phyloP scores from a whole-genome alignment of 2,888 invertebrate genomes.

The Plagiodera versicolora region DNA sequence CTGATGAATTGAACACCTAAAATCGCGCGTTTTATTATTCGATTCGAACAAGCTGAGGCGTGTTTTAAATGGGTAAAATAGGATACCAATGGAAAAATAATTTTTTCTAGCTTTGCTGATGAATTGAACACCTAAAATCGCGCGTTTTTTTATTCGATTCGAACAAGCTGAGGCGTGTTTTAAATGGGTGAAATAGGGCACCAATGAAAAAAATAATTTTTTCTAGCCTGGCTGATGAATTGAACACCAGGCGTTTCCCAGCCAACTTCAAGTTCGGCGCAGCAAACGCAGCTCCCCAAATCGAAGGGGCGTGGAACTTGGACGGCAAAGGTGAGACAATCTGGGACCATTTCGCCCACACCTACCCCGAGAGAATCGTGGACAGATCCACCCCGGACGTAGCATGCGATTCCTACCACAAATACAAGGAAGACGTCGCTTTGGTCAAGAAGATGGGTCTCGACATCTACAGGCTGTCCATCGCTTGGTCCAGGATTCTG shows the following conservation, averaged over 20 bases:
- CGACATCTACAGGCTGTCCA: constrained; percentile 53
- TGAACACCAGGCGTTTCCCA: constrained; percentile 29
- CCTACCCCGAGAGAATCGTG: constrained; percentile 16
- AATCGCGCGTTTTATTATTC: too few relatives aligned
- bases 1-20: too few relatives aligned
- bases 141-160: too few relatives aligned
- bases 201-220: not conserved
- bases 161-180: too few relatives aligned
- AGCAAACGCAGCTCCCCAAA: constrained; percentile 45
- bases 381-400: constrained; percentile 59
- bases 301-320: constrained; percentile 42
- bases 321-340: constrained; percentile 40
- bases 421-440: constrained; percentile 63
- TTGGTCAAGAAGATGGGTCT: constrained; percentile 61
- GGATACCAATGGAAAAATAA: too few relatives aligned
- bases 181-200: too few relatives aligned
- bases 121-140: too few relatives aligned
- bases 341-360: constrained; percentile 29
- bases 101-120: too few relatives aligned
- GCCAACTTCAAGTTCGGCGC: constrained; percentile 35
- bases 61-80: too few relatives aligned
- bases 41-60: too few relatives aligned
- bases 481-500: constrained; percentile 50
- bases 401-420: constrained; percentile 69
- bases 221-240: constrained; percentile 14